phyloP scores from a whole-genome alignment of 2,113 vertebrate genomes.

The Python bivittatus region DNA sequence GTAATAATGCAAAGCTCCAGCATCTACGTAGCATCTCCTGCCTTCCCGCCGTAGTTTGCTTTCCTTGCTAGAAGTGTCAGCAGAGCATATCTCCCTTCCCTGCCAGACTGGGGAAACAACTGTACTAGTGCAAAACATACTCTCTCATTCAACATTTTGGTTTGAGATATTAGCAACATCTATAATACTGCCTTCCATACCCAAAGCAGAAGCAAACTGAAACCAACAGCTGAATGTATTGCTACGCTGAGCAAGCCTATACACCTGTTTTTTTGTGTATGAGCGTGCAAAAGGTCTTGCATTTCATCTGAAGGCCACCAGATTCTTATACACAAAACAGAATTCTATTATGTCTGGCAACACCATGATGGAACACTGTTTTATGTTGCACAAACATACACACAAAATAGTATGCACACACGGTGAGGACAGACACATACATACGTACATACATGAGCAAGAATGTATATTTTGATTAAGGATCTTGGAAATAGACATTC shows the following conservation, averaged over 20 bases:
- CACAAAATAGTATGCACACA: conserved; percentile 56
- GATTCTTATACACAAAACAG: neutral
- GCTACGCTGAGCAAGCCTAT: neutral
- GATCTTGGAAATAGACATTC: conserved; percentile 83
- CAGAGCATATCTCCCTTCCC: too few species aligned
- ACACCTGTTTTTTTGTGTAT: neutral
- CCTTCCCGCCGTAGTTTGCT: neutral
- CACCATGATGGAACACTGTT: neutral
- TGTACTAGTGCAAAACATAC: neutral
- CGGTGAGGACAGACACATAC: conserved; percentile 65
- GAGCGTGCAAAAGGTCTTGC: neutral
- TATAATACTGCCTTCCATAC: neutral
- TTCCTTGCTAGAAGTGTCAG: too few species aligned
- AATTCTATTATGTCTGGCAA: conserved; percentile 21
- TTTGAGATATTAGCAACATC: neutral
- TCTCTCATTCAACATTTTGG: neutral
- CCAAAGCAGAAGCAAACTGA: neutral
- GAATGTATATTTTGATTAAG: conserved; percentile 74
- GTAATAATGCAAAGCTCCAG: conserved; percentile 1
- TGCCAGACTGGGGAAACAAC: neutral
- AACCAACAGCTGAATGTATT: neutral
- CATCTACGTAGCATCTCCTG: neutral
- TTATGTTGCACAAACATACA: conserved; percentile 41
- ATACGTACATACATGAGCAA: conserved; percentile 70
- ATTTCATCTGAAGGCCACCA: neutral